These are phyloP conservation scores for Horisme vitalbata DNA, from an alignment of 2,888 invertebrate genomes.

Conservation along the genomic window DNA sequence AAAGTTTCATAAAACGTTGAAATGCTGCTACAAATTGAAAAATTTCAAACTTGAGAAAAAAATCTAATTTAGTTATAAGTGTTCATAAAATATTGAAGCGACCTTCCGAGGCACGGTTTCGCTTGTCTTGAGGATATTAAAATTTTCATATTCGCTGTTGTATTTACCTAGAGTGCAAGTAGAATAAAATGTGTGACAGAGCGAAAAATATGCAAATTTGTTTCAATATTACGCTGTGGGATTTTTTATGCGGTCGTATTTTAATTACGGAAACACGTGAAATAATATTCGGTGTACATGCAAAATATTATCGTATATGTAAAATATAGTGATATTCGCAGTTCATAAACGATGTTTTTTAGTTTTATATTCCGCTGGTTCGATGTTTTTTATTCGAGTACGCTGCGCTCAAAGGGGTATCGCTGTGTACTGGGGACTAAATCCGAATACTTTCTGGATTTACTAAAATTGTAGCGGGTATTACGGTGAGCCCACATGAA, in stretches of 20 bases:
- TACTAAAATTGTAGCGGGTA: constrained; percentile 55
- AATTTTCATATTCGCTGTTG: constrained; percentile 57
- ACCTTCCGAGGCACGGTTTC: constrained; percentile 53
- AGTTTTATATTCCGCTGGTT: constrained; percentile 39
- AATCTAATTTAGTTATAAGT: constrained; percentile 68
- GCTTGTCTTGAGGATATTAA: constrained; percentile 66
- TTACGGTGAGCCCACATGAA: constrained; percentile 38
- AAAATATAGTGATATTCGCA: constrained; percentile 28
- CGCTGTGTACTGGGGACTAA: constrained; percentile 48
- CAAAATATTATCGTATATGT: neutral
- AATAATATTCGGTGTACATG: constrained; percentile 18
- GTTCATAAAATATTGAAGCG: constrained; percentile 70
- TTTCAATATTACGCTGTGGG: constrained; percentile 17
- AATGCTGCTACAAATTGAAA: constrained; percentile 25
- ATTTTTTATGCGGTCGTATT: constrained; percentile 30
- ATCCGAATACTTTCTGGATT: constrained; percentile 60
- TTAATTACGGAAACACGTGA: constrained; percentile 37
- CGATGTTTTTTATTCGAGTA: constrained; percentile 33
- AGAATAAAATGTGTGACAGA: constrained; percentile 36
- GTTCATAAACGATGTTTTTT: constrained; percentile 45
- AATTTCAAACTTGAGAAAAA: constrained; percentile 43
- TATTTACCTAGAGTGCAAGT: constrained; percentile 42
- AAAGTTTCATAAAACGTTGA: constrained; percentile 28
- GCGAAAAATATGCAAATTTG: constrained; percentile 32
- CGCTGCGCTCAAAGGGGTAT: constrained; percentile 57